These are phyloP conservation scores for Lamprotornis superbus DNA, from an alignment of 2,113 vertebrate species.

Conservation along the genomic window DNA sequence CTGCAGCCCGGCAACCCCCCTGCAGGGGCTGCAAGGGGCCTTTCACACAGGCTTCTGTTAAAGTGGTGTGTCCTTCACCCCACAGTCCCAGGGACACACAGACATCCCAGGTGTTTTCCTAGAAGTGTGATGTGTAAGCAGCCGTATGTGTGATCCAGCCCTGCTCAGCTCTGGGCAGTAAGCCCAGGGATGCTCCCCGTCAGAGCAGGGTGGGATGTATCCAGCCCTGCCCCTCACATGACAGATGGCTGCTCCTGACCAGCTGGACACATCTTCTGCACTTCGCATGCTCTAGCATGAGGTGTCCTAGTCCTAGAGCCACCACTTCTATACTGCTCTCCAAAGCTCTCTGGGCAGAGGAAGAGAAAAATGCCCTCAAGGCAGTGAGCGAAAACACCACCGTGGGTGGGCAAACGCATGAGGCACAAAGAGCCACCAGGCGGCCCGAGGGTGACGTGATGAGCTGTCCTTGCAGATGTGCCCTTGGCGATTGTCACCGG, in stretches of 20 bases:
- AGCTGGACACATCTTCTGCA: not conserved
- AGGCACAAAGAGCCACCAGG: not conserved
- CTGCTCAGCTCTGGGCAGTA: accelerated
- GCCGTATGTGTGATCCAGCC: not conserved
- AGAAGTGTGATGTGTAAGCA: accelerated
- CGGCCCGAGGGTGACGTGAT: accelerated
- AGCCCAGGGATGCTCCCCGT: accelerated
- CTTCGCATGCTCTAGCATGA: not conserved
- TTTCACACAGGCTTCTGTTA: not conserved
- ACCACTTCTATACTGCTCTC: accelerated
- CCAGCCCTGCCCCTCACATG: accelerated
- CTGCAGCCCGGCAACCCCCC: not conserved
- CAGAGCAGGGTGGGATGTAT: accelerated
- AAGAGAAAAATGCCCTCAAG: not conserved
- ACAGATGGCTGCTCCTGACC: not conserved
- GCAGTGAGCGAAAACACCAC: accelerated
- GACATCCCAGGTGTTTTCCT: not conserved
- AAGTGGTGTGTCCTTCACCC: accelerated
- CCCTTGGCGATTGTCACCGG: not conserved
- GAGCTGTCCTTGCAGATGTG: not conserved
- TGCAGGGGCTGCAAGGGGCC: accelerated
- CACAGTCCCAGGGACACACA: accelerated
- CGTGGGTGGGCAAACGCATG: not conserved
- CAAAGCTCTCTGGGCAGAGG: not conserved
- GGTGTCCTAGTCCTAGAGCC: not conserved